These are phyloP conservation scores for Bujurquina vittata DNA, from an alignment of 2,113 vertebrate species.

Conservation along the genomic window DNA sequence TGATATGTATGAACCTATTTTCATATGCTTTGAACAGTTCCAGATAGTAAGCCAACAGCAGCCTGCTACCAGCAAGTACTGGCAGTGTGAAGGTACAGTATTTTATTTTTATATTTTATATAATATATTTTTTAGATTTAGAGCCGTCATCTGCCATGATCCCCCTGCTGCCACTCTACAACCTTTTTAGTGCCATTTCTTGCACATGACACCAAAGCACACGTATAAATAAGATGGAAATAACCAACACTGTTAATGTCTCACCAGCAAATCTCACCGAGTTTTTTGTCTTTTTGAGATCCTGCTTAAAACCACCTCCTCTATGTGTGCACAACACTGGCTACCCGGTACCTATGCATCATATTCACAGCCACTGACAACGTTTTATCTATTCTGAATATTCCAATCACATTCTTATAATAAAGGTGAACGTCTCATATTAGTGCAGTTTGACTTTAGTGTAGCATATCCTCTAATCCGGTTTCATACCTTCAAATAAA, in stretches of 20 bases:
- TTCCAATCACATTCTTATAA: too few relatives aligned
- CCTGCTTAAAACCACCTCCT: not conserved
- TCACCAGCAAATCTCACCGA: not conserved
- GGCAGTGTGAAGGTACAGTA: not conserved
- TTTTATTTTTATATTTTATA: not conserved
- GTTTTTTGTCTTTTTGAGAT: not conserved
- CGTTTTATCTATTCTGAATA: too few relatives aligned
- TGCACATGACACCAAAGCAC: not conserved
- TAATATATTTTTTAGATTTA: constrained; percentile 30
- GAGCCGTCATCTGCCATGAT: not conserved
- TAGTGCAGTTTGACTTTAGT: not conserved
- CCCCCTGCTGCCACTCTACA: constrained; percentile 1
- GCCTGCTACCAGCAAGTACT: constrained; percentile 26
- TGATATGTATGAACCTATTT: constrained; percentile 69
- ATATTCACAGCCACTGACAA: not conserved
- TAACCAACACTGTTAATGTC: not conserved
- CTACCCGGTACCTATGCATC: not conserved
- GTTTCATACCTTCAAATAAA: not conserved
- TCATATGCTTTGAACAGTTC: constrained; percentile 60
- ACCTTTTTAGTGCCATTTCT: constrained; percentile 14
- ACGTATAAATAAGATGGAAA: constrained; percentile 12
- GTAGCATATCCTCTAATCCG: not conserved
- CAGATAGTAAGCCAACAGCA: constrained; percentile 47
- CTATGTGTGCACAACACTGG: not conserved
- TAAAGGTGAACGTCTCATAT: not conserved